Conservation (phyloP, 1,140 invertebrate genomes). For the Lepidotrigona ventralis region DNA sequence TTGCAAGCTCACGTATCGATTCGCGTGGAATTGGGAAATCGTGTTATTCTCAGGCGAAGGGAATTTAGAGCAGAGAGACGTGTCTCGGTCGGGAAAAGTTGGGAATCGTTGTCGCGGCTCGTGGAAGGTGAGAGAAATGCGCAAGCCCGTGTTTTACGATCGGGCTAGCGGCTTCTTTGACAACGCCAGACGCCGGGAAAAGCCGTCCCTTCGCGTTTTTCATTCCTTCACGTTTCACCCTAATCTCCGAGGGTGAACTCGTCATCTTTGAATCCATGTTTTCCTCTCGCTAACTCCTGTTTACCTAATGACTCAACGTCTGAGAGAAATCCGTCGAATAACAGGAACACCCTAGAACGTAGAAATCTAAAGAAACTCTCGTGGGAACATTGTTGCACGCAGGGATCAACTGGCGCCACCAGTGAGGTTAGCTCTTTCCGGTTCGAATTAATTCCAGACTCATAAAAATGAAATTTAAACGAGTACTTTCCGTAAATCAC, state of each 20-base stretch:
- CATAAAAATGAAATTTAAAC: no score
- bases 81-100: conserved; percentile 8
- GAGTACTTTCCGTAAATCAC: not conserved
- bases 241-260: conserved; percentile 24
- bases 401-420: not conserved
- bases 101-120: conserved; percentile 19
- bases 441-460: no score
- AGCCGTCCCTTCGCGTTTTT: conserved; percentile 13
- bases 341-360: not conserved
- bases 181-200: conserved; percentile 19
- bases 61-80: not conserved
- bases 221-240: not conserved
- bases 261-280: conserved; percentile 6
- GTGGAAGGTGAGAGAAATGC: conserved; percentile 33
- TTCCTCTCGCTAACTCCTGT: not conserved
- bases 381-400: not conserved
- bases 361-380: not conserved
- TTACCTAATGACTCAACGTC: conserved; percentile 16
- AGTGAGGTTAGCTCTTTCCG: not conserved
- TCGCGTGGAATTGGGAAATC: not conserved
- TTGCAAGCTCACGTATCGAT: not conserved
- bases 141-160: conserved; percentile 53
- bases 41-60: not conserved
- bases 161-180: conserved; percentile 44
- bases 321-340: not conserved